phyloP scores from a whole-genome alignment of 2,888 invertebrate species.

The Lottia gigantea region DNA sequence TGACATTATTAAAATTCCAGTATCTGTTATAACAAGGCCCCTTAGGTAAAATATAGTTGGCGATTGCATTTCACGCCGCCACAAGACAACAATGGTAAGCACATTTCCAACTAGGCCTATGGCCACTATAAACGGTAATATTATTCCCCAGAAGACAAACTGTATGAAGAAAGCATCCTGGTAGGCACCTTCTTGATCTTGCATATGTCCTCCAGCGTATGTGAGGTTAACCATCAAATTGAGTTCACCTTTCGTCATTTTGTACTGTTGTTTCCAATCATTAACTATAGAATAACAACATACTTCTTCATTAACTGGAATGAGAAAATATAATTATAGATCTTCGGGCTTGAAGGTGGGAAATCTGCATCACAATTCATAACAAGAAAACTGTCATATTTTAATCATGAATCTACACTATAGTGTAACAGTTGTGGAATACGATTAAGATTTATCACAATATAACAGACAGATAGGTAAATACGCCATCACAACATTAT shows the following conservation, averaged over 20 bases:
- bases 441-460: too few species aligned
- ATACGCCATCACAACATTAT: too few species aligned
- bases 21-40: constrained; percentile 57
- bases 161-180: constrained; percentile 39
- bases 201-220: constrained; percentile 43
- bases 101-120: constrained; percentile 60
- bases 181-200: constrained; percentile 31
- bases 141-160: constrained; percentile 57
- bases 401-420: too few species aligned
- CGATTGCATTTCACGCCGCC: constrained; percentile 59
- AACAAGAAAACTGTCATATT: too few species aligned
- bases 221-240: constrained; percentile 54
- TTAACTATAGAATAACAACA: too few species aligned
- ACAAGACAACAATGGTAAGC: constrained; percentile 60
- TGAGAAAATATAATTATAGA: too few species aligned
- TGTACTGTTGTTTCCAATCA: too few species aligned
- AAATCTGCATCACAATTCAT: too few species aligned
- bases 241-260: constrained; percentile 36
- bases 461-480: too few species aligned
- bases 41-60: constrained; percentile 56
- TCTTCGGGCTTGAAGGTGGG: too few species aligned
- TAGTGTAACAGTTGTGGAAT: too few species aligned
- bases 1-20: constrained; percentile 42
- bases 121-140: constrained; percentile 50
- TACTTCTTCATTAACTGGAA: too few species aligned